A percentile compares a stretch with the other conserved stretches of the same genome.
These are phyloP conservation scores for Drosophila biarmipes DNA, from an alignment of 1,140 invertebrate genomes.

Conservation along the genomic window DNA sequence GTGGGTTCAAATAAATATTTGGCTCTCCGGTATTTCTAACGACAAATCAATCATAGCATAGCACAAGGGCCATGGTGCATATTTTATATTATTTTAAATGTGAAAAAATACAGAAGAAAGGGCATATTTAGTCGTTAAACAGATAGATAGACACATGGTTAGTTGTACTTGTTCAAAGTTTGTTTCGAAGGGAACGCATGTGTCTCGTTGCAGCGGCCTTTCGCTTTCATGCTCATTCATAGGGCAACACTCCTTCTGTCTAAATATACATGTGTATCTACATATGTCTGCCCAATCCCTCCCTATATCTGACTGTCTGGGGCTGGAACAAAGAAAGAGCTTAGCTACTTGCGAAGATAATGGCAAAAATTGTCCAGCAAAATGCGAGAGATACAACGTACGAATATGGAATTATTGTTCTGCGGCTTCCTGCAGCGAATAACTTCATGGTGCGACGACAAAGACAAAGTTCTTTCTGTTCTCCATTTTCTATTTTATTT, in stretches of 20 bases:
- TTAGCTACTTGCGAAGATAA: constrained; percentile 32
- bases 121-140: no score
- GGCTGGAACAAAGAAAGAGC: constrained; percentile 42
- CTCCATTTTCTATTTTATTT: constrained; percentile 14
- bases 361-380: constrained; percentile 50
- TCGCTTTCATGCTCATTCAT: constrained; percentile 59
- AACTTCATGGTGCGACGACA: constrained; percentile 27
- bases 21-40: background rate
- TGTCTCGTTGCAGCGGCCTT: constrained; percentile 46
- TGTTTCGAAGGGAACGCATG: constrained; percentile 10
- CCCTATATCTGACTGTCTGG: constrained; percentile 4
- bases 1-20: no score
- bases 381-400: constrained; percentile 43
- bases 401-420: constrained; percentile 37
- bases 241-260: constrained; percentile 8
- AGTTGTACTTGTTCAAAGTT: constrained; percentile 15
- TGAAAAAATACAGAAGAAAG: no score
- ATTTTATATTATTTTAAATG: no score
- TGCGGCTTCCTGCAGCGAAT: constrained; percentile 45
- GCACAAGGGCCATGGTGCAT: no score
- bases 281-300: constrained; percentile 6
- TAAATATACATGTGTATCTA: constrained; percentile 10
- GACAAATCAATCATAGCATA: no score
- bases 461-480: constrained; percentile 42
- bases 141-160: no score